These are phyloP conservation scores for Enteromius thamalakanensis DNA, from an alignment of 2,797 vertebrate species.

Conservation along the genomic window DNA sequence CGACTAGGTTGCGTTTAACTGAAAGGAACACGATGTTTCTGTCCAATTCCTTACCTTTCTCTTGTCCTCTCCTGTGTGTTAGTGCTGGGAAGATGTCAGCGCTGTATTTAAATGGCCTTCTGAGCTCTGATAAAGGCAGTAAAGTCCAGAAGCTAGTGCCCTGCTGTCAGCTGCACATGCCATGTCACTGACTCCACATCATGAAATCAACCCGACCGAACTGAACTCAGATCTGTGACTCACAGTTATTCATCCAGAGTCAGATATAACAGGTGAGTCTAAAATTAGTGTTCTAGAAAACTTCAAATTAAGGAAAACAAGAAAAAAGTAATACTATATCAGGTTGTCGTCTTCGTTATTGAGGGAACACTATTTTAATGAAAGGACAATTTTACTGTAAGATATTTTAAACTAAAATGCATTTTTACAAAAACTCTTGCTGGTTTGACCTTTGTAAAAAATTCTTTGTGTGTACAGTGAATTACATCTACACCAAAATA, in stretches of 20 bases:
- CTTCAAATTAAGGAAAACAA: not conserved
- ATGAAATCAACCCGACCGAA: conserved; percentile 19
- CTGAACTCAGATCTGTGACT: conserved; percentile 36
- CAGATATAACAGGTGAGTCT: not conserved
- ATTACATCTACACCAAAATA: not conserved
- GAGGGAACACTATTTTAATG: too few species aligned
- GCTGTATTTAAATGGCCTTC: conserved; percentile 63
- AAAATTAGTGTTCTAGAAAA: not conserved
- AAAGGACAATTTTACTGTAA: too few species aligned
- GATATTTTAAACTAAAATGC: too few species aligned
- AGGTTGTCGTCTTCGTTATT: too few species aligned
- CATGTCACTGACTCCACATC: conserved; percentile 49
- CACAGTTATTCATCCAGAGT: not conserved
- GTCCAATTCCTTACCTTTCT: conserved; percentile 55
- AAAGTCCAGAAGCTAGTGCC: conserved; percentile 61
- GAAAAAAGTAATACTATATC: not conserved
- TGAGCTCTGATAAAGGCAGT: conserved; percentile 43
- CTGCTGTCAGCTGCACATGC: conserved; percentile 50
- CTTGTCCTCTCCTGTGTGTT: conserved; percentile 46
- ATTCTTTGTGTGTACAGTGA: not conserved
- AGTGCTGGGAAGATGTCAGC: conserved; percentile 13
- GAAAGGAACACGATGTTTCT: not conserved
- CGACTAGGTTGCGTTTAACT: not conserved
- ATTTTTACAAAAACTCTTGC: not conserved
- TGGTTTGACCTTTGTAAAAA: not conserved